Evolutionary conservation across 2,113 vertebrate genomes (phyloP).

Genomic region (Melanotaenia duboulayi): DNA sequence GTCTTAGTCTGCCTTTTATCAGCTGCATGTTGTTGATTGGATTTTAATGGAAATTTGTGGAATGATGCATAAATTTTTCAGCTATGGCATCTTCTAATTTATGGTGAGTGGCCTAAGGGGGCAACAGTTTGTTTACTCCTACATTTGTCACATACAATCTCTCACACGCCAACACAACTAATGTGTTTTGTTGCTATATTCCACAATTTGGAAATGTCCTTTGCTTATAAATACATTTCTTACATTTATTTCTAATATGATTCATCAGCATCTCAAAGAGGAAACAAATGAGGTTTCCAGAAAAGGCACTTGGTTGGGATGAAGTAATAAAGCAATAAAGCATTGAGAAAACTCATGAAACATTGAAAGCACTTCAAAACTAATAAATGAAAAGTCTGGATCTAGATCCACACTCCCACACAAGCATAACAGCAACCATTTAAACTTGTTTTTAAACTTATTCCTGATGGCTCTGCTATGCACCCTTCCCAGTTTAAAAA

Average conservation of each 20-base stretch:
- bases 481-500: too few relatives aligned
- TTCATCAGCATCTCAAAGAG: neutral
- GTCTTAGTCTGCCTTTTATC: conserved; percentile 48
- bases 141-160: neutral
- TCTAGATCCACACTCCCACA: neutral
- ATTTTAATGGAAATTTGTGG: conserved; percentile 56
- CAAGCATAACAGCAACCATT: too few relatives aligned
- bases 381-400: neutral
- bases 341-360: neutral
- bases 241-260: neutral
- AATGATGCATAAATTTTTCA: conserved; percentile 23
- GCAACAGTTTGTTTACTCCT: conserved; percentile 16
- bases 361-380: neutral
- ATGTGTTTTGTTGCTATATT: neutral
- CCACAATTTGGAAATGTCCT: too few relatives aligned
- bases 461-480: neutral
- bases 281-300: neutral
- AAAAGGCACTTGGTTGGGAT: neutral
- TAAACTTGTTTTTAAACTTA: neutral
- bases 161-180: neutral
- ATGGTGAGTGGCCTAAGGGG: conserved; percentile 2
- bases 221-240: neutral
- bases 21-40: conserved; percentile 47
- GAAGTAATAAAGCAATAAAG: neutral
- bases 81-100: conserved; percentile 10